These are phyloP conservation scores for Cyphomyrus discorhynchus DNA, from an alignment of 2,113 vertebrate species.

Conservation along the genomic window DNA sequence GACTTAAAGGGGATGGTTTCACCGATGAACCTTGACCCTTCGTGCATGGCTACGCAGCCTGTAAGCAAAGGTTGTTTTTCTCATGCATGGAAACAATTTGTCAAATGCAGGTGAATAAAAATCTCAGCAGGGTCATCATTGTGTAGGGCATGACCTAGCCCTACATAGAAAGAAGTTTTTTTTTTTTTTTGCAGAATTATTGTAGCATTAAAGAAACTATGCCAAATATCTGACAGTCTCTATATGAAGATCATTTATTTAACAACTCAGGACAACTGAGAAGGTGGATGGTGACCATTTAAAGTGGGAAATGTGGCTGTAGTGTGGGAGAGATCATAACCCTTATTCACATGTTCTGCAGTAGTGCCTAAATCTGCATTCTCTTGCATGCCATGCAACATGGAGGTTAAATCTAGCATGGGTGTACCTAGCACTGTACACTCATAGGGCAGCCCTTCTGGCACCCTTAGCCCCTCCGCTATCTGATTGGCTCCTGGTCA, in stretches of 20 bases:
- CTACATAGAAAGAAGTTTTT: background rate
- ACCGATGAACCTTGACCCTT: background rate
- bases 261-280: background rate
- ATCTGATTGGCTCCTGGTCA: background rate
- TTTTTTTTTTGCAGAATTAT: background rate
- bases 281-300: background rate
- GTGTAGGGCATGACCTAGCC: background rate
- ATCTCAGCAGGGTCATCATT: background rate
- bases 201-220: background rate
- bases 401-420: background rate
- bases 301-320: background rate
- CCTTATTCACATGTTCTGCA: background rate
- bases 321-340: background rate
- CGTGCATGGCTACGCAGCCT: background rate
- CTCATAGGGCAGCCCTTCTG: background rate
- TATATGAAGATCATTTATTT: background rate
- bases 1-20: background rate
- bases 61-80: background rate
- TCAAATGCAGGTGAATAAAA: background rate
- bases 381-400: background rate
- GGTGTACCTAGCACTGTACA: background rate
- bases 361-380: background rate
- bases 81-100: background rate
- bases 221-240: background rate
- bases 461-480: background rate